Base-by-base conservation (phyloP, 2,888 invertebrate species). In the Anodontia alba region DNA sequence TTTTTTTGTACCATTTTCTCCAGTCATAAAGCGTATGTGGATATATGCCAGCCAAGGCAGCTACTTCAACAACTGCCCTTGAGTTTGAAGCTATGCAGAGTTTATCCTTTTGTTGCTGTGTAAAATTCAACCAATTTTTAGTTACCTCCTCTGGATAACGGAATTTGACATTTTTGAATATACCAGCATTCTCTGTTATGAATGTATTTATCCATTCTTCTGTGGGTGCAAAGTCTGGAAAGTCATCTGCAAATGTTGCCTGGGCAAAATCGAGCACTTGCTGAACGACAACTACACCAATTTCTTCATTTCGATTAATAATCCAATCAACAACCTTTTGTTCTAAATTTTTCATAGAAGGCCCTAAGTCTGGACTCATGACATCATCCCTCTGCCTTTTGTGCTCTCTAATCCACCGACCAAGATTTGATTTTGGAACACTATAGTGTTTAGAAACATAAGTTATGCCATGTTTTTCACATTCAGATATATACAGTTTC, bases 11-110 rank as follows among this genome's bases (percentile, higher is more conserved):
- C 23, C 49, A 42, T 67, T 80, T 62, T 62, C 82, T 82, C 85
- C 81, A 82, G 43, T 85, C 82, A 46, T 85, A 85, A 15, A 85
- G 78, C 29, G 73, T 80, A 26, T 80, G 76, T 17, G 85, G 82
- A 29, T 66, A 54, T 31, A 82, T 17, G 5, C 80, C 85, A 54
- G 78, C 76, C 33, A 76, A 38, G 3, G 80, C 73, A 29, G 82
- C 85, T 26, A 82, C 81, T 8, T 49, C 69, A n/a, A 82, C 76
- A 12, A 78, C 78, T 54, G 62, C 33, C 20, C 33, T 62, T 12
- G 76, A 78, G 46, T 82, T 80, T 23, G 85, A 66, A 71, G 76
- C 70, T 38, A 77, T 68, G 1, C 80, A 49, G 8, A 85, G 20
- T 46, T 82, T 85, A 8, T 81, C 70, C 67, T 85, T 85, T n/a